Base-by-base conservation (phyloP, 2,797 vertebrate species). In the Gadopsis bispinosus region DNA sequence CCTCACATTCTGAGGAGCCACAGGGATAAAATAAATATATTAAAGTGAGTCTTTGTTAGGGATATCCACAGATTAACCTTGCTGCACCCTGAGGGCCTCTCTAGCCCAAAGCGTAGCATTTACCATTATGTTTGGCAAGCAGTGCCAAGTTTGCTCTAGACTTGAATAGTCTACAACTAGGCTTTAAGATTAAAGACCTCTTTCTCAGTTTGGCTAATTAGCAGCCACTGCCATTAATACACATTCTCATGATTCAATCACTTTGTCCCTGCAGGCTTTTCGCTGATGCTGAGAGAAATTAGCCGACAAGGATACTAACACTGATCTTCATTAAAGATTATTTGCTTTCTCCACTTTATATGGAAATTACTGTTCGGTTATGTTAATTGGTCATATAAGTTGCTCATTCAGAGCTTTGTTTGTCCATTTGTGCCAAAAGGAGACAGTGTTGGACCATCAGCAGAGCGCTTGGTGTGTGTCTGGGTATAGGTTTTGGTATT, bases 231-330 rank as follows among this genome's bases (percentile, higher is more conserved):
- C 59, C 84, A 88, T 88, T 90, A 90, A 89, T 87, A 87, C 81
- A 84, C 58, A 72, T 84, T 87, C 81, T 81, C 78, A 75, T 77
- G 83, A 87, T 89, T 92, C 87, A 83, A 85, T 92, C 89, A 87
- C 69, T 85, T 80, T 91, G 87, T 90, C 90, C 89, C 93, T 90
- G 83, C 86, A 89, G 91, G 92, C 83, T 68, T 48, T 77, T 85
- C 17, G 22, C 76, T 83, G 76, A 81, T 48, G 69, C 39, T 60
- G 50, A 88, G 72, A 89, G 77, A 89, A 91, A 91, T 92, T 89
- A 92, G 37, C 79, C 37, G 1, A 41, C 48, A 68, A 69, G 22
- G 35, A 78, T 50, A 73, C 70, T 75, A 88, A 84, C 76, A 83
- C 81, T 77, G 68, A 87, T 86, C 81, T 86, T 91, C 83, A 88